Base-by-base conservation (phyloP, 2,113 vertebrate species). In the Lophotis ruficrista region DNA sequence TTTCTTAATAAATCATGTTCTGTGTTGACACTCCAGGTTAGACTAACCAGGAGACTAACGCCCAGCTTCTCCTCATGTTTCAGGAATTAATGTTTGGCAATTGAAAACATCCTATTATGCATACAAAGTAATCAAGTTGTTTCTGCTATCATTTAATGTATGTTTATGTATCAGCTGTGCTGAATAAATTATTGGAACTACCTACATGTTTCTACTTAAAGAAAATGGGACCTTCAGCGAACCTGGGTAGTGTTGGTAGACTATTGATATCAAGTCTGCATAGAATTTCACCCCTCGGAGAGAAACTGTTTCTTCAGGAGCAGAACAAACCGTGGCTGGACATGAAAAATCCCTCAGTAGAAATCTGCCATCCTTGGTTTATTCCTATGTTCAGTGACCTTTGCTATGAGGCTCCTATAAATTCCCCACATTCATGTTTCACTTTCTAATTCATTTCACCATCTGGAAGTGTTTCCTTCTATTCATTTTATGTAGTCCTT, bases 371-470 rank as follows among this genome's bases (percentile, higher is more conserved):
- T 43, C 68, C 69, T 75, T 75, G 18, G 28, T 70, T 90, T 72
- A 54, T 54, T 71, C 60, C 30, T 54, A 14, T 57, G 37, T 22
- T 92, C 87, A 81, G 56, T 82, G 87, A 93, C 66, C 73, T 94
- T 95, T 91, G 60, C 48, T 87, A 45, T 4, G 48, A 85, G 48
- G 24, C 38, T 85, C 7, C 68, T 53, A 70, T 24, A 66, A 89
- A 94, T 90, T 95, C 71, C 72, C 51, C n/a, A 51, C 0, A 0
- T 92, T 83, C 37, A 43, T 70, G 56, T 82, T 87, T 91, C 48
- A 68, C 56, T 94, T 95, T 82, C 89, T 91, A 89, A 94, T 92
- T 94, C 85, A 93, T 89, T 94, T 96, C 30, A 95, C 91, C 81
- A 95, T 92, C 93, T 96, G 93, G 72, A 92, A 78, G 48, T 68